Evolutionary conservation across 2,797 vertebrate genomes (phyloP), one percentile per base, ranked within the genome.

Genomic region (Myiotriccus ornatus): DNA sequence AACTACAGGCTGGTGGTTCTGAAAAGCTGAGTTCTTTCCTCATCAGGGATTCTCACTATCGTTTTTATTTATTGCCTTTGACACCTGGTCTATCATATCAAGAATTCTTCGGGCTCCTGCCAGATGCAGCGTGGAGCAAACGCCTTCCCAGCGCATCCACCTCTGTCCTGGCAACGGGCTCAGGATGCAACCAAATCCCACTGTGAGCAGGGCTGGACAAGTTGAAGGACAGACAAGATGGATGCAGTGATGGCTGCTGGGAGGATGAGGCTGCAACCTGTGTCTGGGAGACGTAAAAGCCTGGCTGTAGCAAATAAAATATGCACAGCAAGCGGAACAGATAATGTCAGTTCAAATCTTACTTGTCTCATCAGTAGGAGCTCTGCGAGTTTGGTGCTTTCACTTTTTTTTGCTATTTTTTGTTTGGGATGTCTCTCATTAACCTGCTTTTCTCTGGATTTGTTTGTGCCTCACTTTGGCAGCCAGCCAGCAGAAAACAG

Each of bases 371-470:
- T 88, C 92, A 91, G 70, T 32, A 84, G 64, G 50, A 82, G 76
- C 77, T 79, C 52, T 43, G 35, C 0, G 11, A 87, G 76, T 91
- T 95, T 84, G 70, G 69, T 90, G 87, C 68, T 84, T 93, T 89
- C 34, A 39, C 35, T 84, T 59, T 79, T 41, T 75, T 88, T 68
- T 79, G 8, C 49, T 79, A 3, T 87, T 56, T 94, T 85, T 89
- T 74, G 23, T 86, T 74, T 0, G 4, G 65, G 74, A 92, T 87
- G 94, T 80, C 85, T 94, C 91, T 95, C 90, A 90, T 96, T 97
- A 96, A 97, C 96, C 93, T 96, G 90, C 93, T 96, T 96, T 95
- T 84, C 74, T 89, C 75, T 90, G 85, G 60, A 64, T 94, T 92
- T 88, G 70, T 94, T 91, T 94, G 90, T 95, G 89, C 60, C 77